phyloP scores from a whole-genome alignment of 2,113 vertebrate species.

The Microtus oregoni region DNA sequence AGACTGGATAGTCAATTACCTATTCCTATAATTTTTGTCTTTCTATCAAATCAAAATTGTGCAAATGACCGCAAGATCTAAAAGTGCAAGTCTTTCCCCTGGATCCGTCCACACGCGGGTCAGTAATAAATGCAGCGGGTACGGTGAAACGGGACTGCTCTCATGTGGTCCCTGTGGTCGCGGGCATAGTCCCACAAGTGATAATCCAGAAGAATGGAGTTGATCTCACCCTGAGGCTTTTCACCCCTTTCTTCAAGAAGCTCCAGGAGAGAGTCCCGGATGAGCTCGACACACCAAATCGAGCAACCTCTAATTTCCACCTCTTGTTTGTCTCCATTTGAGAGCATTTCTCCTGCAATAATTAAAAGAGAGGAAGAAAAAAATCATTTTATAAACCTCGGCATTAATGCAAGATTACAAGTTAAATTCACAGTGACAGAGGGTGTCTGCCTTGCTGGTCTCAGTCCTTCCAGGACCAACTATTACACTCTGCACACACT shows the following conservation, averaged over 20 bases:
- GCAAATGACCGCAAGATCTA: constrained; percentile 15
- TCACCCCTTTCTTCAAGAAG: constrained; percentile 90
- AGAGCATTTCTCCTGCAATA: constrained; percentile 89
- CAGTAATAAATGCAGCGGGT: constrained; percentile 97
- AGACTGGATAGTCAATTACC: background rate
- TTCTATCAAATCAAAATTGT: constrained; percentile 18
- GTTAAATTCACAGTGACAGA: background rate
- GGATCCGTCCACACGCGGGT: constrained; percentile 53
- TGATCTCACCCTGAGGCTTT: constrained; percentile 86
- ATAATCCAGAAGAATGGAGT: constrained; percentile 94
- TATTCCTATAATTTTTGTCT: background rate
- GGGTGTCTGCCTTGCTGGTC: background rate
- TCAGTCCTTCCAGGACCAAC: background rate
- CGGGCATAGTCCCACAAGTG: constrained; percentile 97
- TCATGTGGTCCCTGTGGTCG: constrained; percentile 93
- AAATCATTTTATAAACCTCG: constrained; percentile 3
- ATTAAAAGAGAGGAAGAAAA: constrained; percentile 42
- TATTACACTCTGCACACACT: background rate
- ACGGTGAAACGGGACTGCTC: constrained; percentile 93
- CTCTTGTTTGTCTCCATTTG: constrained; percentile 91
- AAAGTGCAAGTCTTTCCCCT: background rate
- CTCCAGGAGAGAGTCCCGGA: constrained; percentile 88
- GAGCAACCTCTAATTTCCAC: constrained; percentile 97
- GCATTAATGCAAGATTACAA: background rate
- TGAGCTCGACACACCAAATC: constrained; percentile 95